These are phyloP conservation scores for Sympetrum striolatum DNA, from an alignment of 2,888 invertebrate species.

Conservation along the genomic window DNA sequence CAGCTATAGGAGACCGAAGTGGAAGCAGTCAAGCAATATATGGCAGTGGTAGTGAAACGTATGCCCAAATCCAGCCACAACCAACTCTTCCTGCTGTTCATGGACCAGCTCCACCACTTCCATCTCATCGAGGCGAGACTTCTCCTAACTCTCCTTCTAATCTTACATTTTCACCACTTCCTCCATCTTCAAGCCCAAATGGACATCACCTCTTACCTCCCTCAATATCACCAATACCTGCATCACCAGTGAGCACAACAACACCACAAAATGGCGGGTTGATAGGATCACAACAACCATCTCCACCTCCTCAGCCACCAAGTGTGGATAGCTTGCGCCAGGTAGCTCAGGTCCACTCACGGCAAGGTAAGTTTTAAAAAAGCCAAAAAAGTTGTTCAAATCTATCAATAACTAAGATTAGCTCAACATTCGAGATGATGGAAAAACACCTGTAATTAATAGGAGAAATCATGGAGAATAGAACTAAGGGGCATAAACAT, in stretches of 20 bases:
- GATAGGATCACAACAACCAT: constrained; percentile 22
- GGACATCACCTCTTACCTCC: background rate
- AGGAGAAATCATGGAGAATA: too few species aligned
- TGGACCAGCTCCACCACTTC: constrained; percentile 55
- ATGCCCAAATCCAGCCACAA: constrained; percentile 79
- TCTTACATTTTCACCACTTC: background rate
- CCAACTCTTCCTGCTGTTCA: constrained; percentile 60
- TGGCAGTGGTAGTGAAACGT: constrained; percentile 83
- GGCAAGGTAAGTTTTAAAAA: constrained; percentile 61
- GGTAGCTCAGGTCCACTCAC: constrained; percentile 67
- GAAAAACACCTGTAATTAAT: too few species aligned
- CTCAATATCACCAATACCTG: background rate
- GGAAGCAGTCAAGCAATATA: constrained; percentile 70
- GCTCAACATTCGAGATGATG: too few species aligned
- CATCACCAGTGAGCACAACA: background rate
- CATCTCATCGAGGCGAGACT: background rate
- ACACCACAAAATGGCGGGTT: background rate
- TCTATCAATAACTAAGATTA: too few species aligned
- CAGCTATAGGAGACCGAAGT: constrained; percentile 78
- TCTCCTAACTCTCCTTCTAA: background rate
- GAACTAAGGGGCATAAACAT: too few species aligned
- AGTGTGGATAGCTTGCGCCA: constrained; percentile 69
- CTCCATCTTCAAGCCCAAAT: background rate
- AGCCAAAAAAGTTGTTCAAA: too few species aligned
- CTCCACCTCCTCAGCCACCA: constrained; percentile 64